Evolutionary conservation across 2,113 vertebrate species (phyloP).

Genomic region (Halichoerus grypus): DNA sequence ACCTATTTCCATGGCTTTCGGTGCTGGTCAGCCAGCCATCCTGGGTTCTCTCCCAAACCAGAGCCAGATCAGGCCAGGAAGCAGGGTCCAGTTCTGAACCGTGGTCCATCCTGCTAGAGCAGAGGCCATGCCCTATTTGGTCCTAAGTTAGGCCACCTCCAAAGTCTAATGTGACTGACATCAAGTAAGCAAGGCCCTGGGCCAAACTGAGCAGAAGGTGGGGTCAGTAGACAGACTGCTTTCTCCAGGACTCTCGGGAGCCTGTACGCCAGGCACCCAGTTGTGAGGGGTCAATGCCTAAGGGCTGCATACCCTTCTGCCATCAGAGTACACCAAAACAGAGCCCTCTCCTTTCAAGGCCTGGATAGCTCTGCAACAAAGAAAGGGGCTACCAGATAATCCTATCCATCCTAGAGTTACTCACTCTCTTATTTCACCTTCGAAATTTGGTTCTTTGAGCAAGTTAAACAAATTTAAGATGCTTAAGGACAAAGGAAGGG

Average conservation of each 20-base stretch:
- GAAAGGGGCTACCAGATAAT: neutral
- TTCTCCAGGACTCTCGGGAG: neutral
- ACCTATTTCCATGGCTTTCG: neutral
- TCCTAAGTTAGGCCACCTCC: neutral
- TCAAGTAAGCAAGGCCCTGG: neutral
- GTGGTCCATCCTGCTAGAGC: neutral
- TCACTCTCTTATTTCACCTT: neutral
- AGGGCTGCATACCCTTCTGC: neutral
- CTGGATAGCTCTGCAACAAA: neutral
- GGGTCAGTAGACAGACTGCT: neutral
- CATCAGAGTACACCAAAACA: neutral
- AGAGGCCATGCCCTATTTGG: neutral
- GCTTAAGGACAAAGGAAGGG: neutral
- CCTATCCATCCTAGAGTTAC: neutral
- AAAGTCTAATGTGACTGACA: neutral
- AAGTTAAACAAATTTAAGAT: neutral
- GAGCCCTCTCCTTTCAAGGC: neutral
- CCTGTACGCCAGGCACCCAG: fast-evolving
- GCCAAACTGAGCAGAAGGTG: neutral
- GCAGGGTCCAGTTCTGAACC: neutral
- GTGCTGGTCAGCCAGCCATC: neutral
- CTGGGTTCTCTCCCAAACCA: neutral
- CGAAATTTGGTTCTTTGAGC: neutral
- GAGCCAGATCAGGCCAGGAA: neutral
- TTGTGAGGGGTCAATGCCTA: neutral